Conservation (phyloP, 23 tunicate species). For the Botrylloides violaceus region DNA sequence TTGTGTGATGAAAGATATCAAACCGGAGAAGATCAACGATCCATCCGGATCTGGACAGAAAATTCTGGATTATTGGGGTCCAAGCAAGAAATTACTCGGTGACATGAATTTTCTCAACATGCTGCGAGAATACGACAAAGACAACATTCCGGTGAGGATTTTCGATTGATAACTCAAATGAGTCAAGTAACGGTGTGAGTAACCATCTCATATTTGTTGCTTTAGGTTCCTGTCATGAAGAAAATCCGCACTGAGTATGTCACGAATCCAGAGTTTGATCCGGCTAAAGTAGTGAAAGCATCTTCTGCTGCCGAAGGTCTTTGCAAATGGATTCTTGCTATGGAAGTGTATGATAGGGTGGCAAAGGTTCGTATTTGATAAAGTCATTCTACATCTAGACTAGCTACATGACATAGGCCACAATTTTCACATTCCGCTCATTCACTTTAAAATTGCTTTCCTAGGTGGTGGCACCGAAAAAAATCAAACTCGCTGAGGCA, state of each 20-base stretch:
- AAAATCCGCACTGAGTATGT: conserved; percentile 87
- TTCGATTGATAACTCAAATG: background rate
- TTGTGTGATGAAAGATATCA: conserved; percentile 93
- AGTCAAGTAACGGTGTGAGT: background rate
- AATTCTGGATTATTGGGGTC: conserved; percentile 98
- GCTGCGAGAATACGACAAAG: conserved; percentile 87
- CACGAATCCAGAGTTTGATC: conserved; percentile 96
- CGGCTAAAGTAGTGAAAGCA: conserved; percentile 83
- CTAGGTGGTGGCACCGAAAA: conserved; percentile 97
- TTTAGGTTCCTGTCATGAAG: conserved; percentile 88
- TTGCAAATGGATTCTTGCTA: conserved; percentile 98
- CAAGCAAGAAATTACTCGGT: conserved; percentile 83
- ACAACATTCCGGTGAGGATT: conserved; percentile 74
- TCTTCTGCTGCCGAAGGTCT: conserved; percentile 98
- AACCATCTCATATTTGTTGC: background rate
- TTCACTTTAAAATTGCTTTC: too few species aligned
- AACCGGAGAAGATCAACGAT: conserved; percentile 92
- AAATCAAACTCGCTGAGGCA: conserved; percentile 85
- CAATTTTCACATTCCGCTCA: too few species aligned
- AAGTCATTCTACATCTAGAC: too few species aligned
- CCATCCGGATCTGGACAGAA: conserved; percentile 91
- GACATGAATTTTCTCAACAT: conserved; percentile 84
- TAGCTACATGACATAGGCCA: too few species aligned
- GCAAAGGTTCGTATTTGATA: conserved; percentile 87
- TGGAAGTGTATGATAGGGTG: conserved; percentile 98